Evolutionary conservation across 1,140 invertebrate genomes (phyloP).

Genomic region (Drosophila takahashii): DNA sequence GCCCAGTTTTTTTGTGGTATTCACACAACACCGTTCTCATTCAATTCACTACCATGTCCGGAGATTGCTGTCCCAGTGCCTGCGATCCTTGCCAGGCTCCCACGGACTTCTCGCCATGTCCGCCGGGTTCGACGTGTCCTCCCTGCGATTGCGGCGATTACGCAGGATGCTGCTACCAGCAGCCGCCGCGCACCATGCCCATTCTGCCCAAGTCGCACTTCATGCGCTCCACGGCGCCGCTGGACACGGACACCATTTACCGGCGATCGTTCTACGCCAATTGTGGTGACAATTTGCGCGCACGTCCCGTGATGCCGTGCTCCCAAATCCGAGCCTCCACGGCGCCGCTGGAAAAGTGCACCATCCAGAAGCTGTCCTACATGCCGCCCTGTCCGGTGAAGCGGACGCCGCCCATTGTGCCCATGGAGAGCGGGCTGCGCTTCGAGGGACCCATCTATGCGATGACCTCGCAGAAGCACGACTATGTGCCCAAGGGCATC

Average conservation of each 20-base stretch:
- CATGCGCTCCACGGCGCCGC: slow-evolving; percentile 85
- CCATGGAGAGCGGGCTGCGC: slow-evolving; percentile 64
- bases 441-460: slow-evolving; percentile 89
- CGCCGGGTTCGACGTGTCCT: slow-evolving; percentile 48
- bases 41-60: slow-evolving; percentile 33
- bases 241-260: slow-evolving; percentile 87
- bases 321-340: slow-evolving; percentile 68
- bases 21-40: background rate
- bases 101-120: slow-evolving; percentile 59
- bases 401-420: slow-evolving; percentile 81
- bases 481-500: slow-evolving; percentile 89
- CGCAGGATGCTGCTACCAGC: slow-evolving; percentile 86
- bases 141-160: slow-evolving; percentile 79
- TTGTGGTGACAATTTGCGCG: slow-evolving; percentile 45
- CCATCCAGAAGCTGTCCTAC: slow-evolving; percentile 86
- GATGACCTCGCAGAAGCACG: slow-evolving; percentile 90
- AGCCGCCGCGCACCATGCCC: slow-evolving; percentile 86
- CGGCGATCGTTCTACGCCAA: slow-evolving; percentile 86
- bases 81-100: slow-evolving; percentile 65
- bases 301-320: slow-evolving; percentile 79
- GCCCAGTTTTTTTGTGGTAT: slow-evolving; percentile 21
- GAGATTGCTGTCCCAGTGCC: slow-evolving; percentile 50
- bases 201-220: slow-evolving; percentile 86
- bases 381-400: slow-evolving; percentile 85
- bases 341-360: slow-evolving; percentile 85